Base-by-base conservation (phyloP, 30 jellyfish, hydroid and myxozoan species). In the Chironex yamaguchii region DNA sequence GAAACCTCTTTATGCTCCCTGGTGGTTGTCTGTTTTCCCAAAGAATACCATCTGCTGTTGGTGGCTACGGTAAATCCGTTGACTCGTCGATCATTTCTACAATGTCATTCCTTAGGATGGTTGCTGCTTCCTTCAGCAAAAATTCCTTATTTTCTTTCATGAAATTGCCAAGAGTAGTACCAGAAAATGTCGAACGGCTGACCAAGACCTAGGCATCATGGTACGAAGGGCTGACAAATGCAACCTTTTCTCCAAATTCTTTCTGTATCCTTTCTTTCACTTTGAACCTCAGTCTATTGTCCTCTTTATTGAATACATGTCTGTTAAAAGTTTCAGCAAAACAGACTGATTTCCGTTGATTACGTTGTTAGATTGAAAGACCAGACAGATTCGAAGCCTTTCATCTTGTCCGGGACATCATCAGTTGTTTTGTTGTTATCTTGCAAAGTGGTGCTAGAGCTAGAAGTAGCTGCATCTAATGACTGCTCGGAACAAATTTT, bases 21-120 rank as follows among this genome's bases (percentile, higher is more conserved):
- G 90, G 90, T 21, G 42, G 52, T 14, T 62, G 68, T 22, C 90
- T 42, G 9, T 17, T 9, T 27, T 13, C 48, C 14, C 50, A 9
- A 29, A 36, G 14, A 31, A 79, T 42, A 54, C 58, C 33, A n/a
- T 79, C 90, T 23, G 52, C 71, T 3, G 84, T 79, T 64, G 90
- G 90, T 35, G 90, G 90, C 90, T 81, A 79, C 29, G 90, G 90
- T 4, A 79, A 74, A 3, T 74, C 50, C 26, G 82, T 77, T 4
- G 81, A 77, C 4, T 74, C 20, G 71, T 28, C 28, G 13, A 74
- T 74, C 87, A 74, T 48, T 49, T 67, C 26, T 0, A 48, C 6
- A 30, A 48, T 68, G 30, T 75, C 87, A 49, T 23, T 52, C 23
- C 79, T 34, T 21, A 51, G 49, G 20, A 27, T 29, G 4, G 26